Evolutionary conservation across 37 sponge, comb jelly and placozoan species (phyloP), one percentile per base, ranked within the genome.

Genomic region (Cladorhizidae sp.): DNA sequence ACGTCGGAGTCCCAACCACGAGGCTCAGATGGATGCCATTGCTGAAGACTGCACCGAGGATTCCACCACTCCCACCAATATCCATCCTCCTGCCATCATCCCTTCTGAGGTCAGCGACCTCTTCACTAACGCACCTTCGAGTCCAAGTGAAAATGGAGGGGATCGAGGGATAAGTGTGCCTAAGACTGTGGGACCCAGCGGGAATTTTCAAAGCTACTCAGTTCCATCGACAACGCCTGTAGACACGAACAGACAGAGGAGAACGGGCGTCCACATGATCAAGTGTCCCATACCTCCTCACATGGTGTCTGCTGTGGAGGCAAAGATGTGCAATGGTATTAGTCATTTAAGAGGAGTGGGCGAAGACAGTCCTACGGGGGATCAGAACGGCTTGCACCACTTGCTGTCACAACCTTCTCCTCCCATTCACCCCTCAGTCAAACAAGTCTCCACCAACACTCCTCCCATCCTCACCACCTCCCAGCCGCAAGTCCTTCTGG

Each of bases 21-120:
- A 85, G 3, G 40, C 52, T 31, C 84, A 84, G 64, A 85, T 85
- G 85, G 78, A 76, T 2, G n/a, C 63, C 20, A 85, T 85, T 22
- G 78, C 79, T 14, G 85, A 85, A 59, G 74, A 73, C 33, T 51
- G 38, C 1, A 85, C 78, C 0, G 85, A 85, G 40, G 79, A 85
- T 14, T 64, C 65, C 8, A 31, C 74, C 29, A 58, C 74, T 12
- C 74, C 74, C 37, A 74, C 74, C 32, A 25, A 51, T 7, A 74
- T 20, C 5, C 1, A 8, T 1, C 57, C 74, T 51, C 74, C 74
- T 32, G 31, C 56, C 1, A 42, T 21, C 29, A 38, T 68, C 12
- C 37, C 11, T 9, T 68, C 69, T 7, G 22, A 11, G 20, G 26
- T 71, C 25, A 39, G 33, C 22, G 57, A 42, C 14, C 21, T 26